Base-by-base conservation (phyloP, 2,888 invertebrate genomes). In the Polydrusus tereticollis region DNA sequence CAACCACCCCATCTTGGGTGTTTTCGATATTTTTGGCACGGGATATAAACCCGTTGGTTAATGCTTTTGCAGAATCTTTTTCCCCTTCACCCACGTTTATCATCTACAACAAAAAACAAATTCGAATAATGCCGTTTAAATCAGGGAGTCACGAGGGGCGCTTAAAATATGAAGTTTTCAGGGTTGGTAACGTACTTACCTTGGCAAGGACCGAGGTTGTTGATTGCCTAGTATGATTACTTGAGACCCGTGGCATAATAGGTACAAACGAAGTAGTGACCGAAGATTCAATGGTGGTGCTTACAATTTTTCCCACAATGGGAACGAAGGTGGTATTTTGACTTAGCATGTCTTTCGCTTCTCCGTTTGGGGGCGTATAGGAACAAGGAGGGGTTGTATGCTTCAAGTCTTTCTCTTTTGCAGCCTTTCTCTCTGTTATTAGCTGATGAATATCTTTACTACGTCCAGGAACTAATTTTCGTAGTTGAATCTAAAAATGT, bases 391-490 rank as follows among this genome's bases (percentile, higher is more conserved):
- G 70, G 65, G 70, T 20, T 38, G 74, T 67, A 36, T 74, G 73
- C 45, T 78, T 78, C 57, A 76, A 71, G 58, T 80, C 81, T 72
- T 82, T 83, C 69, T 82, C 80, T 73, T 82, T 82, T 36, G 79
- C 76, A 64, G 81, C 79, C 72, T 82, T 83, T 75, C 81, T 78
- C 63, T 82, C 82, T 1, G 80, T 77, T 75, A 83, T 83, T 47
- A 83, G 72, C 58, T 80, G 79, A 68, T 82, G 81, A 55, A 83
- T 80, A 73, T 82, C 81, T 77, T 82, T 82, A 73, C 82, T 82
- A 21, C 83, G 79, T 7, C 82, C 82, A 60, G 77, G 74, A 68
- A 83, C 83, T 52, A 80, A 78, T 76, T 83, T 82, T 55, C 81
- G 77, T 72, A 82, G 78, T 65, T 81, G 80, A 60, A 82, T 80